Base-by-base conservation (phyloP, 2,888 invertebrate genomes). In the Pachydiplax longipennis region DNA sequence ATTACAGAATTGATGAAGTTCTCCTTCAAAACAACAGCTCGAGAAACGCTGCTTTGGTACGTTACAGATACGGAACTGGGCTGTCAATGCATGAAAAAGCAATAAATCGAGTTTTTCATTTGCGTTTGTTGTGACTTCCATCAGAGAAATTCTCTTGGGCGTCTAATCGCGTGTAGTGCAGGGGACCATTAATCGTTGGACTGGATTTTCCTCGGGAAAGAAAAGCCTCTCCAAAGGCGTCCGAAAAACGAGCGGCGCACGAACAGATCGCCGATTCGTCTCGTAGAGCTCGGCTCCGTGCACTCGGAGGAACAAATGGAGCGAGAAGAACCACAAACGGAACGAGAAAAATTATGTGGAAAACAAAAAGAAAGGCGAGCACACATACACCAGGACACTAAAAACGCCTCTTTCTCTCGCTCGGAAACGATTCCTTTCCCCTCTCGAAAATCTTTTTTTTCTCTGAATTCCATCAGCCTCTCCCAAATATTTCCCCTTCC, bases 281-380 rank as follows among this genome's bases (percentile, higher is more conserved):
- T 37, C 61, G 87, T 4, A 35, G 58, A 31, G 12, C 31, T 73
- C 31, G 73, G 35, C 87, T 61, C 61, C 87, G 87, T 48, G 58
- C 61, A 53, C 61, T 53, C 58, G 83, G 22, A 15, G 58, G 65
- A 18, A 13, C 87, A 87, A 87, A 61, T 87, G 87, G 87, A 87
- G 87, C 87, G 37, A 31, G 53, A 87, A 58, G 87, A 65, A 61
- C 65, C 87, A 87, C 61, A 61, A 65, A 87, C 87, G 87, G 87
- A 65, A 87, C 87, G 37, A 65, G 61, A 87, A 87, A 83, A 87
- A 61, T 22, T n/a, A 22, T 58, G 53, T 25, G 13, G 58, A 31
- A 58, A 61, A 37, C 35, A 87, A 87, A 87, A 83, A 87, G 37
- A 87, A 87, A 35, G 37, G 37, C 73, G 61, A 61, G n/a, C 37